phyloP scores from a whole-genome alignment of 2,888 invertebrate species.

The Microctonus hyperodae region DNA sequence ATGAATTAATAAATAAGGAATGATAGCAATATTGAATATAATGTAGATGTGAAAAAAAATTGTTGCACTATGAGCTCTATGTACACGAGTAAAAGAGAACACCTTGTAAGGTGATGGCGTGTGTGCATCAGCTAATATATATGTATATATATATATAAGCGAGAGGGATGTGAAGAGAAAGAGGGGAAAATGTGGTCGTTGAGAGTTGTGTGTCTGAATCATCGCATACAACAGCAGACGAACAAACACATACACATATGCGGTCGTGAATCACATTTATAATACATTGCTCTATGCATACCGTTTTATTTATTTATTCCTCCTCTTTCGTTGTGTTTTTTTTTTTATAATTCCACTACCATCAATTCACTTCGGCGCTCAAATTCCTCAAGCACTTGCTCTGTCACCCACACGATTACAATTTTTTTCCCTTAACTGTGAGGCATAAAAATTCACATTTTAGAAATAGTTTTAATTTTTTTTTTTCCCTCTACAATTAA shows the following conservation, averaged over 20 bases:
- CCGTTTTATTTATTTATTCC: background rate
- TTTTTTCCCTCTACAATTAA: no score
- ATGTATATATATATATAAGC: background rate
- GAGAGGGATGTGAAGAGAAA: background rate
- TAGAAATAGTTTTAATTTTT: no score
- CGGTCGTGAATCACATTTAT: background rate
- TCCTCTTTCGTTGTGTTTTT: background rate
- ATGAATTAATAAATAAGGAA: background rate
- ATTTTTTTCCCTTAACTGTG: no score
- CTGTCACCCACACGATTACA: no score
- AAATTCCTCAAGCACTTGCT: no score
- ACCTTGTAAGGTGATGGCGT: background rate
- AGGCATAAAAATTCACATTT: no score
- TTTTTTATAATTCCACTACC: background rate
- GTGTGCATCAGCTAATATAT: background rate
- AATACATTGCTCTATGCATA: background rate
- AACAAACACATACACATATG: background rate
- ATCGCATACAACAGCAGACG: background rate
- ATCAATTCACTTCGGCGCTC: no score
- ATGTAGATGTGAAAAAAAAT: background rate
- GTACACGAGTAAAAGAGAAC: background rate
- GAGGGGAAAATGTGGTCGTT: background rate
- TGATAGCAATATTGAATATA: background rate
- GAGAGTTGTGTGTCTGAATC: constrained; percentile 9
- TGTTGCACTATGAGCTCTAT: background rate